Conservation (phyloP, 1,140 invertebrate genomes). For the Aphelenchoides fujianensis region DNA sequence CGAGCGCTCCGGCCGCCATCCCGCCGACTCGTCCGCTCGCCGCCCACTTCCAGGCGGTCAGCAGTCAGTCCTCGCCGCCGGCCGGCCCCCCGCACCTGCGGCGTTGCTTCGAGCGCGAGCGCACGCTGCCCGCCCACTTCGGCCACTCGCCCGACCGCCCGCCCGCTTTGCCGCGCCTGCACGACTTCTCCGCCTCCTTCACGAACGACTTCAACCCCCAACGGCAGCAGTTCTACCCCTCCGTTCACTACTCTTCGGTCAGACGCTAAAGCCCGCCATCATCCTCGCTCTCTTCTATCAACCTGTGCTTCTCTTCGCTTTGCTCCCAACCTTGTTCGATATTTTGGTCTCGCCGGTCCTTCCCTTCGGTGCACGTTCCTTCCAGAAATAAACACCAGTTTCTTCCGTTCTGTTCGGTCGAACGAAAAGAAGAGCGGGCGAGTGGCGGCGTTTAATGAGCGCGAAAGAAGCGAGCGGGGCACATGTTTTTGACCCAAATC, state of each 20-base stretch:
- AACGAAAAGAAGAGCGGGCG: too few relatives aligned
- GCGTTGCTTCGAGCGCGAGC: neutral
- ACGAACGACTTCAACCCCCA: neutral
- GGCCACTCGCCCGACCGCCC: neutral
- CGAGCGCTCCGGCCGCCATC: neutral
- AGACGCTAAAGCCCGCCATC: conserved; percentile 3
- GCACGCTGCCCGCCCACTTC: neutral
- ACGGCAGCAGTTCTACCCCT: neutral
- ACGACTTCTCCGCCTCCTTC: conserved; percentile 3
- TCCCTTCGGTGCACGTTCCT: too few relatives aligned
- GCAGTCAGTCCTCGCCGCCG: neutral
- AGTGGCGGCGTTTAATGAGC: too few relatives aligned
- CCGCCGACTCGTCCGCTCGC: neutral
- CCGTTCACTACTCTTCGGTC: neutral
- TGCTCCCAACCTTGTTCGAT: too few relatives aligned
- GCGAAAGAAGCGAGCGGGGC: too few relatives aligned
- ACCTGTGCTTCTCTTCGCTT: too few relatives aligned
- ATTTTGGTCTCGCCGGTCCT: too few relatives aligned
- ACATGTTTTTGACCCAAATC: conserved; percentile 2
- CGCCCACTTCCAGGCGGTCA: neutral
- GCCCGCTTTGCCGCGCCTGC: neutral
- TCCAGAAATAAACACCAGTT: too few relatives aligned
- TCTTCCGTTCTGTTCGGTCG: too few relatives aligned
- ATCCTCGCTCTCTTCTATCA: too few relatives aligned
- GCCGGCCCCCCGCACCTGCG: neutral